phyloP scores from a whole-genome alignment of 2,113 vertebrate genomes.

The Plecturocebus donacophilus region DNA sequence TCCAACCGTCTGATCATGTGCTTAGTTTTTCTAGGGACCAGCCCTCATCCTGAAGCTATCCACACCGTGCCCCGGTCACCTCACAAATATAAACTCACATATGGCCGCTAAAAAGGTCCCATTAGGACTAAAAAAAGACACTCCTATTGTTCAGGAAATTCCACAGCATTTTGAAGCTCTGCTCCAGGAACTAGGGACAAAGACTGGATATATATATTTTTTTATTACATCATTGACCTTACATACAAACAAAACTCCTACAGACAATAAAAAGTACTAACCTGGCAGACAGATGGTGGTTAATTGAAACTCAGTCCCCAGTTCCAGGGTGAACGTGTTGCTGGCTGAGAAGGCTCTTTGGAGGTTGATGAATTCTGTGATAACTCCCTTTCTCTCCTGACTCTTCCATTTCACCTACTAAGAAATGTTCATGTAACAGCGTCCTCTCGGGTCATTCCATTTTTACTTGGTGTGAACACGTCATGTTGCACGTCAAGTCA shows the following conservation, averaged over 20 bases:
- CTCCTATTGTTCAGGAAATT: neutral
- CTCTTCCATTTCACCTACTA: neutral
- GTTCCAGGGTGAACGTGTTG: neutral
- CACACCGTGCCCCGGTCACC: too few species aligned
- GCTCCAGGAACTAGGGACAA: neutral
- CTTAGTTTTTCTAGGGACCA: neutral
- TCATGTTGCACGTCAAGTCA: neutral
- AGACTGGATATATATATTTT: neutral
- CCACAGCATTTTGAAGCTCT: neutral
- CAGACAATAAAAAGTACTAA: neutral
- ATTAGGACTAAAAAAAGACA: neutral
- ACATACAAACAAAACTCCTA: neutral
- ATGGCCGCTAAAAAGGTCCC: neutral
- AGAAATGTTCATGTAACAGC: neutral
- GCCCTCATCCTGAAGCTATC: neutral
- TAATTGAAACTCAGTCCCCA: neutral
- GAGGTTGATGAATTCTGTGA: neutral
- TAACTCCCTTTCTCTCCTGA: neutral
- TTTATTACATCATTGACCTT: too few species aligned
- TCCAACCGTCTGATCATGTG: neutral
- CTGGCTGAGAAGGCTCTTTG: neutral
- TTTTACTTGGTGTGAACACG: neutral
- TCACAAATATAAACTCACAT: neutral
- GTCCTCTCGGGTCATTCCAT: neutral
- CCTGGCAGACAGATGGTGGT: neutral